Evolutionary conservation across 1,140 invertebrate species (phyloP), one percentile per base, ranked within the genome.

Genomic region (Philopotamus ludificatus): DNA sequence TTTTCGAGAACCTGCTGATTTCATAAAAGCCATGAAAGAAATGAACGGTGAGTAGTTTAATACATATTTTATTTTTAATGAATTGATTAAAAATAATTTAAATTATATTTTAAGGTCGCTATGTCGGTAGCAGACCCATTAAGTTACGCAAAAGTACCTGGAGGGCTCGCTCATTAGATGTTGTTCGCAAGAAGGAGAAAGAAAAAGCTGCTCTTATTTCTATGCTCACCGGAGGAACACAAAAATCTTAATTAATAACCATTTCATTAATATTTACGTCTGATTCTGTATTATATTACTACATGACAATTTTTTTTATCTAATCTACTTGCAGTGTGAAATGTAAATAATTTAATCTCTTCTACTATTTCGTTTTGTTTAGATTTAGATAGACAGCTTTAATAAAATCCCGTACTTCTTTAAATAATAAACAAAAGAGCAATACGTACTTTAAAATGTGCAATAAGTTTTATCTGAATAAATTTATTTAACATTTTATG

Each of bases 11-110:
- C 95, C 97, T 0, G 89, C 91, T 39, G 98, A 99, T 77, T 99
- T 98, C 74, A 95, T 97, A 34, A 90, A 92, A 73, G 98, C 98
- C 8, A 98, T 98, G 90, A 94, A 97, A 74, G 97, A 99, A 84
- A 96, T 98, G 91, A 96, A 94, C 73, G 92, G 89, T 90, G 74
- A 86, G 81, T 75, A 47, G 54, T 65, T 45, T 67, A 21, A 53
- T 53, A 22, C n/a, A 23, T 59, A 28, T 47, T 4, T 15, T 57
- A n/a, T 42, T 47, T 47, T 47, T 25, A 50, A 18, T 20, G 12
- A 28, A 34, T 21, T 21, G 21, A 28, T 42, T 42, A 20, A 18
- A 1, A 2, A 45, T 45, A 34, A 3, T 25, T 20, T 39, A n/a
- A 70, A 64, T 68, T 70, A 67, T 65, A 74, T 73, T 81, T 83